Conservation (phyloP, 1,140 invertebrate species). For the Drosophila lacteicornis region DNA sequence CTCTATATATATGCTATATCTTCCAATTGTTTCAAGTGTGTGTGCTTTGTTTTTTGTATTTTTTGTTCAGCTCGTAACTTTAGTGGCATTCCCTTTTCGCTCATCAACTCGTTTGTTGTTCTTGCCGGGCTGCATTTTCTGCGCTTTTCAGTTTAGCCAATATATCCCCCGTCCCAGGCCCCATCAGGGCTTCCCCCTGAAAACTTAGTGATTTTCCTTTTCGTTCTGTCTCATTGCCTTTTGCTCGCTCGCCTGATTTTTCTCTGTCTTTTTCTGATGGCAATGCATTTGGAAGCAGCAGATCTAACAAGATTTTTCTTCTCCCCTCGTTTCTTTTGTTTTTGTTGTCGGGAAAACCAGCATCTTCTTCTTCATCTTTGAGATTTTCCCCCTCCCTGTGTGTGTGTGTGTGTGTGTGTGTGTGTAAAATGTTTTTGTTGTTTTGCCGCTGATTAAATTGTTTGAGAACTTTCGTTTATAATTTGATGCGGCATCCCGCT, state of each 20-base stretch:
- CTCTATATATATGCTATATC: neutral
- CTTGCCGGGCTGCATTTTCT: slow-evolving; percentile 46
- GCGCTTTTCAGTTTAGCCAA: slow-evolving; percentile 57
- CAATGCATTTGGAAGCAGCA: slow-evolving; percentile 60
- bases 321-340: too few relatives aligned
- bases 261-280: slow-evolving; percentile 33
- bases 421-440: slow-evolving; percentile 61
- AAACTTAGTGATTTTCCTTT: slow-evolving; percentile 14
- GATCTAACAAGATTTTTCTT: slow-evolving; percentile 71
- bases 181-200: neutral
- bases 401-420: slow-evolving; percentile 13
- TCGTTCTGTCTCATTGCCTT: slow-evolving; percentile 54
- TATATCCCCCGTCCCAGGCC: neutral
- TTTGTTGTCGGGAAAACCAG: slow-evolving; percentile 33
- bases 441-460: slow-evolving; percentile 73
- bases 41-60: slow-evolving; percentile 4
- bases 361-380: slow-evolving; percentile 23
- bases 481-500: slow-evolving; percentile 60
- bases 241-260: slow-evolving; percentile 13
- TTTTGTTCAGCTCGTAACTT: slow-evolving; percentile 24
- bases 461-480: slow-evolving; percentile 77
- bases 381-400: neutral
- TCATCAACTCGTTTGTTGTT: slow-evolving; percentile 59
- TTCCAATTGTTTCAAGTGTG: slow-evolving; percentile 5
- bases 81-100: slow-evolving; percentile 50